These are phyloP conservation scores for Labia minor DNA, from an alignment of 2,888 invertebrate species.

Conservation along the genomic window DNA sequence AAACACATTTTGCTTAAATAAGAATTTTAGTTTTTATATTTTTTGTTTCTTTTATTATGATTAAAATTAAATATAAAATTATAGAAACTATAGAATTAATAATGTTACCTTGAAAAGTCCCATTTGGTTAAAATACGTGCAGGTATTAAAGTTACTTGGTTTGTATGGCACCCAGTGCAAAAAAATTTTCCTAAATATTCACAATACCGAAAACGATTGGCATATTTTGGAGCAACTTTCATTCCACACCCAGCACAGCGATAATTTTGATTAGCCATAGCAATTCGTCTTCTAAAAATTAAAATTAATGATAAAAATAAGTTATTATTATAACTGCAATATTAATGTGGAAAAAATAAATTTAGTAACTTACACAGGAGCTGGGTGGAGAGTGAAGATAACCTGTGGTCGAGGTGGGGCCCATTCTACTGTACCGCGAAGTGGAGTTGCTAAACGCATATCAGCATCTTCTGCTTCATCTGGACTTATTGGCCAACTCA, in stretches of 20 bases:
- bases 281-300: slow-evolving; percentile 45
- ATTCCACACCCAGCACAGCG: slow-evolving; percentile 78
- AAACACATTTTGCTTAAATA: slow-evolving; percentile 19
- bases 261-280: slow-evolving; percentile 62
- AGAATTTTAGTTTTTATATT: slow-evolving; percentile 14
- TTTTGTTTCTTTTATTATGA: too few relatives aligned
- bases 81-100: too few relatives aligned
- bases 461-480: slow-evolving; percentile 46
- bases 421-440: slow-evolving; percentile 70
- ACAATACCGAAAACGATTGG: slow-evolving; percentile 66
- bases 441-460: slow-evolving; percentile 37
- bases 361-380: slow-evolving; percentile 46
- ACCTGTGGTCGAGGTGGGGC: slow-evolving; percentile 75
- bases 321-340: not conserved
- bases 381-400: slow-evolving; percentile 64
- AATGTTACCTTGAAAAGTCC: slow-evolving; percentile 52
- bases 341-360: not conserved
- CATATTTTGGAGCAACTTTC: slow-evolving; percentile 59
- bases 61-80: too few relatives aligned
- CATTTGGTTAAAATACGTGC: slow-evolving; percentile 53
- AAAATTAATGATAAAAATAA: slow-evolving; percentile 21
- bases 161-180: slow-evolving; percentile 76
- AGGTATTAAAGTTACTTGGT: slow-evolving; percentile 60
- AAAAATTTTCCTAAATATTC: slow-evolving; percentile 75
- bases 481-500: slow-evolving; percentile 55